Percentiles rank a stretch among this genome's conserved stretches.
Evolutionary conservation across 2,888 invertebrate genomes (phyloP).

Genomic region (Drosophila kokeensis): DNA sequence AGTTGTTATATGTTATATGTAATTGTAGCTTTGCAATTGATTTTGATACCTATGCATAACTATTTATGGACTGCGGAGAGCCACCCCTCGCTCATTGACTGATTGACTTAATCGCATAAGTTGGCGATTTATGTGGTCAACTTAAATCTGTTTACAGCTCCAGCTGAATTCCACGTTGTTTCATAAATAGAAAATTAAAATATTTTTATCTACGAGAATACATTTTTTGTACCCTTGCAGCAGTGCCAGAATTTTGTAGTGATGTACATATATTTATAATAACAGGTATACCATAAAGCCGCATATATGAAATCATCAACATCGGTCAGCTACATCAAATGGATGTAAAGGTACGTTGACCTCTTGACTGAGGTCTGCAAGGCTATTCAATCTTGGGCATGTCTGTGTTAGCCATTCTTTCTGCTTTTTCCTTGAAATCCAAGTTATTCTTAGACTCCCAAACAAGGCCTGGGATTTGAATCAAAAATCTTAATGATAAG

Average conservation of each 20-base stretch:
- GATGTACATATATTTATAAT: too few species aligned
- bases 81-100: too few species aligned
- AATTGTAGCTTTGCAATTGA: slow-evolving; percentile 32
- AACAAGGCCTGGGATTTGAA: neutral
- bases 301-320: too few species aligned
- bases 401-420: neutral
- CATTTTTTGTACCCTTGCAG: neutral
- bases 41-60: slow-evolving; percentile 1
- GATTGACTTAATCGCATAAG: neutral
- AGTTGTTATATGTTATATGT: slow-evolving; percentile 20
- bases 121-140: neutral
- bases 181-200: neutral
- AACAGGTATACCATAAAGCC: too few species aligned
- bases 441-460: neutral
- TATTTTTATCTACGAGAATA: neutral
- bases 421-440: neutral
- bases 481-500: neutral
- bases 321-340: neutral
- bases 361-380: neutral
- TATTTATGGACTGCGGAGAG: neutral
- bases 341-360: accelerated
- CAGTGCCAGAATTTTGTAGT: neutral
- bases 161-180: neutral
- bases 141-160: neutral
- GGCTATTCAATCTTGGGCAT: neutral